Conservation (phyloP, 2,797 vertebrate species). For the Aeoliscus strigatus region DNA sequence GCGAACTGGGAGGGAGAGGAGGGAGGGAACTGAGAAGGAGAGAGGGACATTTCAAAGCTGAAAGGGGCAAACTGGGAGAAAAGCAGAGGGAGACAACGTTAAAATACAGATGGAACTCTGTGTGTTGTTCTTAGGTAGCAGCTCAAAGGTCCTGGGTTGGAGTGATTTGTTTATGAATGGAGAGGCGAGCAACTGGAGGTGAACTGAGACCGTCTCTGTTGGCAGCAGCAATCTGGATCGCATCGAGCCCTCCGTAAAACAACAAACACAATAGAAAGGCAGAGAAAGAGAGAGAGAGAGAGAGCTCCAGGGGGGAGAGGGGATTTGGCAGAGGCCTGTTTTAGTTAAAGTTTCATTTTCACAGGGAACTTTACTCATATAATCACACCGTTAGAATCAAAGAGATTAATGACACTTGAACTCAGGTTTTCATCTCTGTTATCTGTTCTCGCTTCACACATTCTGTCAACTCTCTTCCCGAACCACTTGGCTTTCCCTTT, state of each 20-base stretch:
- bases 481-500: constrained; percentile 22
- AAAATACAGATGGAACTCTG: constrained; percentile 47
- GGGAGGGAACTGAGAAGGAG: constrained; percentile 27
- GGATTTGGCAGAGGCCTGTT: constrained; percentile 61
- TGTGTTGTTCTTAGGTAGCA: constrained; percentile 56
- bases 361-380: constrained; percentile 42
- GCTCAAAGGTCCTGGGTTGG: constrained; percentile 39
- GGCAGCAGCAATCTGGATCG: constrained; percentile 68
- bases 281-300: constrained; percentile 44
- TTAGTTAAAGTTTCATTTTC: constrained; percentile 64
- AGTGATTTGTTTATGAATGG: constrained; percentile 69
- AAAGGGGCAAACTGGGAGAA: constrained; percentile 8
- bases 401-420: too few species aligned
- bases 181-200: constrained; percentile 49
- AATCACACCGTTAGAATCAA: constrained; percentile 23
- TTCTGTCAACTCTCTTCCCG: constrained; percentile 20
- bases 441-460: constrained; percentile 8
- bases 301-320: constrained; percentile 29
- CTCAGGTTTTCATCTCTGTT: background rate
- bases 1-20: constrained; percentile 21
- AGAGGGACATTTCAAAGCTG: constrained; percentile 41
- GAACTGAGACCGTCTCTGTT: constrained; percentile 65
- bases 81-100: constrained; percentile 25
- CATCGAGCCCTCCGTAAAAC: constrained; percentile 60
- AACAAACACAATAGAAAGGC: constrained; percentile 63